A percentile compares a stretch with the other conserved stretches of the same genome.
phyloP scores from a whole-genome alignment of 2,113 vertebrate species.

The Micronycteris hirsuta region DNA sequence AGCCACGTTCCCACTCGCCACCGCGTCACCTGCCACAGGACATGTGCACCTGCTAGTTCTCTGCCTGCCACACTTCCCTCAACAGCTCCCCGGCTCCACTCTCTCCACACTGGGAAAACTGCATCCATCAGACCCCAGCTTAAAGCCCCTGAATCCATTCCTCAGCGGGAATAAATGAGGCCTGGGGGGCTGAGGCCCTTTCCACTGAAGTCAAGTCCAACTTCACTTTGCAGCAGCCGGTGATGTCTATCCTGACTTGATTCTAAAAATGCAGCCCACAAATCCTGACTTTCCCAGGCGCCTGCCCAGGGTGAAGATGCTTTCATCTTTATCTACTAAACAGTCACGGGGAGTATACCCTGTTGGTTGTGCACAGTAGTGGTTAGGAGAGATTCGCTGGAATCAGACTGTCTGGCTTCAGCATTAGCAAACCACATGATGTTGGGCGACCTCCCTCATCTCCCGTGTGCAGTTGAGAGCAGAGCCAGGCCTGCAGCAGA shows the following conservation, averaged over 20 bases:
- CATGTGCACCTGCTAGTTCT: fast-evolving
- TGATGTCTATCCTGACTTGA: neutral
- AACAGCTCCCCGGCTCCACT: too few relatives aligned
- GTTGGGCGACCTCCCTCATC: fast-evolving
- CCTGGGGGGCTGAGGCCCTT: neutral
- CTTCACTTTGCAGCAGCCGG: neutral
- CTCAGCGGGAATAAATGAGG: neutral
- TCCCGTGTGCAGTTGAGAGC: neutral
- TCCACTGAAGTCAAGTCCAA: neutral
- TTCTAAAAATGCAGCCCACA: neutral
- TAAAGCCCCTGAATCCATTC: neutral
- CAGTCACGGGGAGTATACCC: neutral
- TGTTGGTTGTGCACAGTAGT: too few relatives aligned
- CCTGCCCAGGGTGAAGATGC: neutral
- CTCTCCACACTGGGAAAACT: neutral
- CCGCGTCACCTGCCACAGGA: fast-evolving
- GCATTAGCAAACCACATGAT: neutral
- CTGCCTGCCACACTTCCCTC: neutral
- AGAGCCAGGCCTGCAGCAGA: neutral
- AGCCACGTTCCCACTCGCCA: neutral
- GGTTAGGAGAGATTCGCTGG: too few relatives aligned
- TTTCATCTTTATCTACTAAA: neutral
- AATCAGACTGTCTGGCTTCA: neutral
- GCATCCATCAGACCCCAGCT: neutral
- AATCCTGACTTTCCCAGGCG: neutral